Conservation (phyloP, 2,888 invertebrate species). For the Platycheirus albimanus region DNA sequence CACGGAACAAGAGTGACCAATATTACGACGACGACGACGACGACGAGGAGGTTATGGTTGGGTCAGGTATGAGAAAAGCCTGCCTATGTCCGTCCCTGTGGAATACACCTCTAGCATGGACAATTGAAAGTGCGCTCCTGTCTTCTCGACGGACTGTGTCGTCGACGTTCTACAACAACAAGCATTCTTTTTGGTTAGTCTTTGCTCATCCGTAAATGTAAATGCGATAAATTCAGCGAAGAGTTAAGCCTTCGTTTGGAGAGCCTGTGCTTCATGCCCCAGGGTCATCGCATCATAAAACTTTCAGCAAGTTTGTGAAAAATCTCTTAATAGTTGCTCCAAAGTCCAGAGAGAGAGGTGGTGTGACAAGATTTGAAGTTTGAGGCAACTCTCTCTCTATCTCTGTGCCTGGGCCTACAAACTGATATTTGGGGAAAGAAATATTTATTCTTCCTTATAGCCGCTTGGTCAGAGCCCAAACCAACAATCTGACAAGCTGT, state of each 20-base stretch:
- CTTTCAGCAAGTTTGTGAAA: constrained; percentile 73
- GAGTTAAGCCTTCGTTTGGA: constrained; percentile 55
- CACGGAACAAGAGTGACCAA: constrained; percentile 71
- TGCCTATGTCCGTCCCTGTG: background rate
- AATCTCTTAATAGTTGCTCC: constrained; percentile 72
- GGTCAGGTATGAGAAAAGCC: constrained; percentile 17
- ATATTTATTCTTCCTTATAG: constrained; percentile 44
- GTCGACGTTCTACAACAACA: constrained; percentile 15
- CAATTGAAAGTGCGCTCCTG: constrained; percentile 61
- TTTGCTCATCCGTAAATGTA: constrained; percentile 53
- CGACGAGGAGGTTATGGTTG: constrained; percentile 30
- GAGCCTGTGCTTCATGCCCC: constrained; percentile 37
- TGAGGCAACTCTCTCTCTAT: constrained; percentile 4
- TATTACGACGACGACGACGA: constrained; percentile 53
- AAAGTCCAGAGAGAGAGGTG: no score
- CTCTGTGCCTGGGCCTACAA: background rate
- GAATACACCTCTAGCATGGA: constrained; percentile 42
- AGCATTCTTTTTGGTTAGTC: constrained; percentile 6
- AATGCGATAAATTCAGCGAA: constrained; percentile 68
- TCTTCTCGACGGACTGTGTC: constrained; percentile 42
- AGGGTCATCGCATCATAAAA: constrained; percentile 74
- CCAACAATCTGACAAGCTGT: constrained; percentile 48
- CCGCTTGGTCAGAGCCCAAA: background rate
- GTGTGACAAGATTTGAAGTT: constrained; percentile 16
- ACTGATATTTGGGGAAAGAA: constrained; percentile 35